phyloP scores from a whole-genome alignment of 2,113 vertebrate species.

The Noturus placidus region DNA sequence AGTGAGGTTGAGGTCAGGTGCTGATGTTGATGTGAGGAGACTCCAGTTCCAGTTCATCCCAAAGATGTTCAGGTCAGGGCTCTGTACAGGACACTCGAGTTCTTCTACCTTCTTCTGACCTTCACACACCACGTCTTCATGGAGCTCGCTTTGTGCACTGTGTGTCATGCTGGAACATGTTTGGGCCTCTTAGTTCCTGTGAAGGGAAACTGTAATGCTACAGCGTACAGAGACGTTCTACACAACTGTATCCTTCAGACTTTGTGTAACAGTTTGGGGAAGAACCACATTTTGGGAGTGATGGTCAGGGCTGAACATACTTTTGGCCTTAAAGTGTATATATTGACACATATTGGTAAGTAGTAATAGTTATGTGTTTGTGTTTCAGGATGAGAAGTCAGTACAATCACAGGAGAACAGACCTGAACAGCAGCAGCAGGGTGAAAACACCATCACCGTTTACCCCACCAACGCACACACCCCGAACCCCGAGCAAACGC shows the following conservation, averaged over 20 bases:
- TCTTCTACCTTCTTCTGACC: too few species aligned
- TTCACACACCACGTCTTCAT: too few species aligned
- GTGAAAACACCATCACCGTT: constrained; percentile 64
- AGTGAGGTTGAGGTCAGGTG: too few species aligned
- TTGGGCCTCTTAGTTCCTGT: too few species aligned
- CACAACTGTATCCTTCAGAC: neutral
- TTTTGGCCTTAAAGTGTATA: neutral
- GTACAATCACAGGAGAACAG: constrained; percentile 83
- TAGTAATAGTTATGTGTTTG: neutral
- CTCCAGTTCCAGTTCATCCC: too few species aligned
- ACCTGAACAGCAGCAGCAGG: constrained; percentile 79
- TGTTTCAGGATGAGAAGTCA: constrained; percentile 85
- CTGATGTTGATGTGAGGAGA: too few species aligned
- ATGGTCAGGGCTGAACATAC: neutral
- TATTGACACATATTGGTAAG: neutral
- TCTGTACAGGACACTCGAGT: too few species aligned
- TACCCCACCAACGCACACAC: constrained; percentile 84
- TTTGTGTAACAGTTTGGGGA: neutral
- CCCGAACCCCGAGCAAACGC: constrained; percentile 78
- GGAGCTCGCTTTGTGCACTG: too few species aligned
- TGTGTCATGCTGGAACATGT: too few species aligned
- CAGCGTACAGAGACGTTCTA: neutral
- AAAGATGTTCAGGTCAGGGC: too few species aligned
- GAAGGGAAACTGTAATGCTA: too few species aligned
- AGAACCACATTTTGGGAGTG: neutral